Evolutionary conservation across 2,797 vertebrate genomes (phyloP), one percentile per base, ranked within the genome.

Genomic region (Danio jaintianensis): DNA sequence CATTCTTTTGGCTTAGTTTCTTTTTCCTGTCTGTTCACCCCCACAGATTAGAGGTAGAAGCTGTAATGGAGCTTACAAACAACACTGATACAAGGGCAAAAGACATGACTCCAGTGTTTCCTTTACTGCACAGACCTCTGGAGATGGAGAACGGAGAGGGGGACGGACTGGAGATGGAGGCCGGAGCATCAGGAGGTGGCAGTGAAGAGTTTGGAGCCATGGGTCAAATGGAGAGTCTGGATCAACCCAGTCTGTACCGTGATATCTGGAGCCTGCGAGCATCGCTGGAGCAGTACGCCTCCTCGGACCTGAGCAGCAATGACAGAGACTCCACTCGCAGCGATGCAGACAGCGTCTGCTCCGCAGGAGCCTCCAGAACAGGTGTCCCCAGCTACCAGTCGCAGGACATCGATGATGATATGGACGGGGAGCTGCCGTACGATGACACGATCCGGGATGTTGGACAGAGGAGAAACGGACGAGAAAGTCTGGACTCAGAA

Each of bases 231-330:
- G 92, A 93, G 83, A 92, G 86, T 87, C 77, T 81, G 0, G 95
- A 96, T 83, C 94, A 93, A 59, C 94, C 91, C 63, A 94, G 92
- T 42, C 87, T 94, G 82, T 97, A 96, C 88, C 95, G 94, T 18
- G 98, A 99, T 91, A 96, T 99, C 85, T 99, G 97, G 98, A 98
- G 94, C 88, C 90, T 99, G 75, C 94, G 97, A 2, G 97, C 97
- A 22, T 98, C 98, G 0, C 93, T 99, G 16, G 98, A 99, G 88
- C 94, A 96, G 67, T 96, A 94, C 0, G 96, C 96, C 70, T 94
- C 96, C 45, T 96, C 96, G 0, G 96, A 98, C 91, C 95, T 96
- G 82, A 97, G 97, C 92, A 96, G 96, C 84, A 96, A 97, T 7
- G 97, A 98, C 84, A 93, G 92, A 5, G 97, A 98, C 89, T 98